Base-by-base conservation (phyloP, 2,797 vertebrate species). In the Lagocephalus sceleratus region DNA sequence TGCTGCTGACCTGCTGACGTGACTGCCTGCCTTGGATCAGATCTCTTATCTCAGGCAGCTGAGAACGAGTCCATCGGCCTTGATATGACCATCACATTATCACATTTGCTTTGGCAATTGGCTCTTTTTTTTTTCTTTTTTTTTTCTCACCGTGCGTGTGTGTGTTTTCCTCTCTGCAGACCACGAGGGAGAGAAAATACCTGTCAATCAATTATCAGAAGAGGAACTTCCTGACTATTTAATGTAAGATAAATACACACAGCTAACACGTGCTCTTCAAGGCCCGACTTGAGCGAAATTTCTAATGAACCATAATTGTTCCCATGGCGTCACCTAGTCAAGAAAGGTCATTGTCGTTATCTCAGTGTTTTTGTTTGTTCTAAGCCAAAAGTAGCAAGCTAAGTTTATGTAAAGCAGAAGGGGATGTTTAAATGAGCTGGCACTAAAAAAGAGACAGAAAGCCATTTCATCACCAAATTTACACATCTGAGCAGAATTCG, bases 141-240 rank as follows among this genome's bases (percentile, higher is more conserved):
- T 35, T n/a, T n/a, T n/a, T n/a, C n/a, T n/a, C n/a, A n/a, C 58
- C 56, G n/a, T 47, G 16, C 60, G 47, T 58, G 35, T 51, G 40
- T 63, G 40, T 72, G 48, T 74, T 73, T 70, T 68, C 41, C 43
- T 74, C 45, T 85, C 74, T 68, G 47, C 68, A 90, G 91, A 81
- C 50, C 85, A 87, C 0, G 76, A 84, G 46, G 76, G 64, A 64
- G 78, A 79, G 68, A 90, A 85, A 82, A 84, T 88, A 79, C 79
- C 84, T 76, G 83, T 85, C 66, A 86, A 66, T 68, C 78, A 68
- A 54, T 76, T 66, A 52, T 76, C 78, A 44, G 62, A 75, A 15
- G 88, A 87, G 51, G 90, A 91, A 51, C 79, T 87, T 64, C 90
- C 89, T 0, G 92, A 94, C 68, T 95, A 94, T 84, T 78, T 93